Evolutionary conservation across 2,888 invertebrate genomes (phyloP), one percentile per base, ranked within the genome.

Genomic region (Cataglyphis rosenhaueri): DNA sequence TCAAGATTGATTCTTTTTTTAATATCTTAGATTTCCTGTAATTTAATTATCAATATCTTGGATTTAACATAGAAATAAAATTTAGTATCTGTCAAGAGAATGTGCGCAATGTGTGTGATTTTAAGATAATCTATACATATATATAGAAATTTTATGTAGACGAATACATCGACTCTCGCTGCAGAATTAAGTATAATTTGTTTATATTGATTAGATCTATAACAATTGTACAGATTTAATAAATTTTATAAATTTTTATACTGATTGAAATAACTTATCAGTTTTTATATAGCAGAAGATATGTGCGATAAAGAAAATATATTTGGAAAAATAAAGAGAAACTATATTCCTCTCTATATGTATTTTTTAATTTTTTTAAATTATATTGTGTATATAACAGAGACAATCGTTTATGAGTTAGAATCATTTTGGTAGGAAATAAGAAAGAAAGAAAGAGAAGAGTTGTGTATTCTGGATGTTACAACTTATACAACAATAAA

Each of bases 211-310:
- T 59, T 66, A 70, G 0, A 59, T 8, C 35, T 41, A 78, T 68
- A 44, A 70, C 18, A 59, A 44, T 70, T 70, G 44, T 78, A 78
- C 32, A 78, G 70, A 78, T 68, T 78, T 59, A 68, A 32, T 66
- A 25, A 75, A 35, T 70, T 59, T 21, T 59, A 41, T 59, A 32
- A 75, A 52, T 76, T 65, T 38, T 35, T 25, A 70, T 57, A 41
- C 9, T 8, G 3, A n/a, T 55, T n/a, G 29, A 41, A 44, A 78
- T 35, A 68, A 9, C n/a, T 78, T 70, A 21, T 59, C 38, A 41
- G 15, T 35, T 35, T 35, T 35, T 35, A 35, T 65, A 76, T 55
- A 38, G 1, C 3, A 38, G 15, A 78, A 44, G 1, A 78, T 21
- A 68, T 78, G 8, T 68, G 68, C 44, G 57, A 66, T 68, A 78